Base-by-base conservation (phyloP, 2,888 invertebrate genomes). In the Aphrophora alni region DNA sequence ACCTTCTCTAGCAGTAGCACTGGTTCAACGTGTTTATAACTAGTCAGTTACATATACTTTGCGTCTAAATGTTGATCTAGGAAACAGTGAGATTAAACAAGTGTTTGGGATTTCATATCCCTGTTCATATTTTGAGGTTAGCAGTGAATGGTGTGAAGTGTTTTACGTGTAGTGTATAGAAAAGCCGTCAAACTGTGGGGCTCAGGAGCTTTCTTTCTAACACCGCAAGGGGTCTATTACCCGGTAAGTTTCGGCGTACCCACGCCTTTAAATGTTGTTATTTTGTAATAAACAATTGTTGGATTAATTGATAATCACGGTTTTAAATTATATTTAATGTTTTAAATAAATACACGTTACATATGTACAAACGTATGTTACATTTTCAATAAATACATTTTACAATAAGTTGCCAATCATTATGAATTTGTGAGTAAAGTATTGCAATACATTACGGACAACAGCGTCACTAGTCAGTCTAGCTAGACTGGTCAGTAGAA, bases 141-240 rank as follows among this genome's bases (percentile, higher is more conserved):
- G 38, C 38, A 38, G 72, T 76, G 80, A 38, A 72, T 75, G 75
- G 28, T 81, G 71, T 70, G 28, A 73, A 77, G 76, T 81, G 51
- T 59, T 74, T 77, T 75, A 21, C 38, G 44, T 51, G 38, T 17
- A 38, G n/a, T 69, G 77, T 77, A 38, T 25, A 17, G n/a, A 25
- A 68, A 68, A 81, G 73, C 81, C 75, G 38, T 28, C 96, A 96
- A 96, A 93, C 96, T 97, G 96, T 97, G 96, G 96, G 96, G 96
- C 92, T 95, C 96, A 91, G 96, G 96, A 92, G 95, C 96, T 91
- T 96, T 95, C 92, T 96, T 96, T 92, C 94, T 96, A 93, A 95
- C 96, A 93, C 95, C 95, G 91, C 96, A 96, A 94, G 96, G 96
- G 93, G 95, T 96, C 94, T 96, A 96, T 92, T 97, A 96, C 93